A percentile compares a stretch with the other conserved stretches of the same genome.
These are phyloP conservation scores for Epinotia brunnichana DNA, from an alignment of 2,888 invertebrate genomes.

Conservation along the genomic window DNA sequence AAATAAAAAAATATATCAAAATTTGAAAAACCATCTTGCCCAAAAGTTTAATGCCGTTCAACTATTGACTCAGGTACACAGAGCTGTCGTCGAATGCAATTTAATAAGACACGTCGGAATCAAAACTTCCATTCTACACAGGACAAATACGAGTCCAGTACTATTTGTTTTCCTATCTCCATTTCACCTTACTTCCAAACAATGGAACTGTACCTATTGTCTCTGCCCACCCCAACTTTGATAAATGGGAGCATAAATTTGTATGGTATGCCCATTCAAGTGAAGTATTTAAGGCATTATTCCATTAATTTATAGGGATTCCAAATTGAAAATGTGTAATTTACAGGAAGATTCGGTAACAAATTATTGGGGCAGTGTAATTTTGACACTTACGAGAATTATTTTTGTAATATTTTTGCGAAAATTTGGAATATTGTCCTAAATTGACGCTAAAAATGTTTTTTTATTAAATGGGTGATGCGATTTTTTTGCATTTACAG, in stretches of 20 bases:
- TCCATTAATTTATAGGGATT: conserved; percentile 40
- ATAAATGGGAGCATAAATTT: conserved; percentile 37
- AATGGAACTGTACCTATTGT: conserved; percentile 22
- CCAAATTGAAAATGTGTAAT: conserved; percentile 36
- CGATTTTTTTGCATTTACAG: too few relatives aligned
- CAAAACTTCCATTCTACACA: neutral
- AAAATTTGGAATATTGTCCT: neutral
- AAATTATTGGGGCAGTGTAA: neutral
- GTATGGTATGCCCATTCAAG: conserved; percentile 30
- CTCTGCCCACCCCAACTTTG: conserved; percentile 26
- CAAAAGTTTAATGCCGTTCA: too few relatives aligned
- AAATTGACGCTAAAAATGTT: too few relatives aligned
- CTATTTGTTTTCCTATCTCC: conserved; percentile 26
- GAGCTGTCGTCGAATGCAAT: neutral
- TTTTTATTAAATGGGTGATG: too few relatives aligned
- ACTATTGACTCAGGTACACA: too few relatives aligned
- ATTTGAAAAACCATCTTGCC: too few relatives aligned
- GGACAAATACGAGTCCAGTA: neutral
- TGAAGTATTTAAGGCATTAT: conserved; percentile 35
- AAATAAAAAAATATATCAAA: too few relatives aligned
- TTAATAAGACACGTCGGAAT: neutral
- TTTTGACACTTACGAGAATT: too few relatives aligned
- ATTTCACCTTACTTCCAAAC: conserved; percentile 20
- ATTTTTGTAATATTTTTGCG: neutral
- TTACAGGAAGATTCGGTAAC: conserved; percentile 18